phyloP scores from a whole-genome alignment of 23 tunicate genomes.

The Halocynthia aurantium region DNA sequence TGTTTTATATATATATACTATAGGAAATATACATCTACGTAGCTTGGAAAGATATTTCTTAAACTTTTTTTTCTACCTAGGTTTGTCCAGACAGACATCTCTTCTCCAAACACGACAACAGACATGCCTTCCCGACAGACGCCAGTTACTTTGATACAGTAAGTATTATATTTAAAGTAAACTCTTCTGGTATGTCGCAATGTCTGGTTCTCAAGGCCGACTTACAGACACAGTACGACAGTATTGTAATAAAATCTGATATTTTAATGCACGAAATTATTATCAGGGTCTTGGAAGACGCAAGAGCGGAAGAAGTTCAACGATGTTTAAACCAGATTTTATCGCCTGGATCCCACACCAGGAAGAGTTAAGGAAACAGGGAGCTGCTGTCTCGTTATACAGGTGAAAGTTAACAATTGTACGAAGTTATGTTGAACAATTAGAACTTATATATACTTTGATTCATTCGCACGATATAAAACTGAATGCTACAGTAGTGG shows the following conservation, averaged over 20 bases:
- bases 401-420: conserved; percentile 19
- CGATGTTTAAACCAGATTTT: conserved; percentile 75
- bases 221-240: no score
- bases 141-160: conserved; percentile 94
- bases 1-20: no score
- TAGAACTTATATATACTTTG: no score
- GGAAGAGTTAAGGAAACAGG: conserved; percentile 60
- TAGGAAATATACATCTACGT: no score
- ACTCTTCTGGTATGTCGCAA: no score
- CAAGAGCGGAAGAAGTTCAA: conserved; percentile 37
- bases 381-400: conserved; percentile 74
- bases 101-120: conserved; percentile 89
- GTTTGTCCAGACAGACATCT: conserved; percentile 69
- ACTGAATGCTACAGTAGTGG: no score
- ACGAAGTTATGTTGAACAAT: no score
- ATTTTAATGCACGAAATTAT: background rate
- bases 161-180: background rate
- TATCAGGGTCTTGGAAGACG: conserved; percentile 83
- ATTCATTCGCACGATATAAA: no score
- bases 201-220: no score
- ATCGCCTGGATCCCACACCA: conserved; percentile 87
- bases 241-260: no score
- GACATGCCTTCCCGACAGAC: conserved; percentile 90
- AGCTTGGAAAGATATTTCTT: no score
- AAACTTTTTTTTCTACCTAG: conserved; percentile 12